Conservation (phyloP, 1,140 invertebrate genomes). For the Meloidogyne hapla region DNA sequence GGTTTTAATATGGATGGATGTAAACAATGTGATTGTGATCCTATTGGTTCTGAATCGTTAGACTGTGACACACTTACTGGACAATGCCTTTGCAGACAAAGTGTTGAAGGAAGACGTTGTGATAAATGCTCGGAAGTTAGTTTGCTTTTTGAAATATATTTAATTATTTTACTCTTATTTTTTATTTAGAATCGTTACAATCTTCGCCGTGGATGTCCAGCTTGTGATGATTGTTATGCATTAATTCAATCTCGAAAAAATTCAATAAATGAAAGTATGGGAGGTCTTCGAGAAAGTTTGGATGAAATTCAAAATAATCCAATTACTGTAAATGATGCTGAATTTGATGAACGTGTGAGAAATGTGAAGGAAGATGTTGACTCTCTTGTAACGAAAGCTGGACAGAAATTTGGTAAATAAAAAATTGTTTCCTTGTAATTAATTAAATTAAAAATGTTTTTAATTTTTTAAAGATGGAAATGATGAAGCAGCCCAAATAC, state of each 20-base stretch:
- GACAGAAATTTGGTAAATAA: conserved; percentile 51
- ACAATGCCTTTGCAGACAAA: conserved; percentile 83
- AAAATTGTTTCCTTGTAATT: too few relatives aligned
- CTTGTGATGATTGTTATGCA: conserved; percentile 63
- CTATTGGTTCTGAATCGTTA: conserved; percentile 49
- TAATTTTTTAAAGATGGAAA: conserved; percentile 47
- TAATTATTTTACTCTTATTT: background rate
- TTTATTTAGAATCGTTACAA: conserved; percentile 23
- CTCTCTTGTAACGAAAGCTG: conserved; percentile 48
- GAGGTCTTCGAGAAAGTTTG: conserved; percentile 49
- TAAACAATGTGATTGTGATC: conserved; percentile 57
- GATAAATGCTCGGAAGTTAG: conserved; percentile 75
- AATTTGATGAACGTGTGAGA: conserved; percentile 56
- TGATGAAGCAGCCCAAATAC: conserved; percentile 46
- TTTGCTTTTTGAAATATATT: conserved; percentile 23
- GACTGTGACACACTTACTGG: conserved; percentile 67
- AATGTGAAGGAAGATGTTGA: conserved; percentile 48
- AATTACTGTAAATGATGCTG: conserved; percentile 49
- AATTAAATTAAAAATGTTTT: conserved; percentile 4
- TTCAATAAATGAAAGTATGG: conserved; percentile 44
- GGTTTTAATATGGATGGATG: conserved; percentile 77
- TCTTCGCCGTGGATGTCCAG: conserved; percentile 52
- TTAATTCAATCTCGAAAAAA: conserved; percentile 60
- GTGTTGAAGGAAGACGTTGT: conserved; percentile 91
- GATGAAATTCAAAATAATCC: conserved; percentile 63